phyloP scores from a whole-genome alignment of 2,888 invertebrate genomes.

The Lagria hirta region DNA sequence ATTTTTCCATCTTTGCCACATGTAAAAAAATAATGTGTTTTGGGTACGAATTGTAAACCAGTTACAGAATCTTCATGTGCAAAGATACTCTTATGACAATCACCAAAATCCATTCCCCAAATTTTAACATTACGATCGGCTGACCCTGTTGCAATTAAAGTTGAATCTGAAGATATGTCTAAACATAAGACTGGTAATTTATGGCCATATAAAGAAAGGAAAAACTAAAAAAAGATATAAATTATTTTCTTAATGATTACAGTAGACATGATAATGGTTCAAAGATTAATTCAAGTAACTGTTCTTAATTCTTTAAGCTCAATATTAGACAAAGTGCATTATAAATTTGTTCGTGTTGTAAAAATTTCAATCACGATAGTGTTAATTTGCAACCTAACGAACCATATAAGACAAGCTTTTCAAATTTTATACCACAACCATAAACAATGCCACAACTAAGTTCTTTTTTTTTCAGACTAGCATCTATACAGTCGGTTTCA shows the following conservation, averaged over 20 bases:
- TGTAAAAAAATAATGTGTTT: conserved; percentile 91
- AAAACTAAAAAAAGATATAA: conserved; percentile 65
- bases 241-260: conserved; percentile 1
- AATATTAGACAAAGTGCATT: no score
- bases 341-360: no score
- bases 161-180: conserved; percentile 89
- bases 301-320: no score
- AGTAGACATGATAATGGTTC: no score
- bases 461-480: no score
- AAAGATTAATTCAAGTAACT: no score
- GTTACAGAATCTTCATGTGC: conserved; percentile 96
- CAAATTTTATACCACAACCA: no score
- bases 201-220: conserved; percentile 93
- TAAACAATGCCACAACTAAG: no score
- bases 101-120: conserved; percentile 99
- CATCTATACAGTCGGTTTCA: no score
- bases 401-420: no score
- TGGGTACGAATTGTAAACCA: conserved; percentile 83
- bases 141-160: conserved; percentile 89
- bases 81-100: conserved; percentile 92
- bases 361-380: no score
- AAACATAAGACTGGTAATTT: conserved; percentile 90
- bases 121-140: conserved; percentile 95
- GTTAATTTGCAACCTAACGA: no score
- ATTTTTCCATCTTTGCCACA: conserved; percentile 91